Conservation (phyloP, 2,113 vertebrate genomes). For the Antechinus flavipes region DNA sequence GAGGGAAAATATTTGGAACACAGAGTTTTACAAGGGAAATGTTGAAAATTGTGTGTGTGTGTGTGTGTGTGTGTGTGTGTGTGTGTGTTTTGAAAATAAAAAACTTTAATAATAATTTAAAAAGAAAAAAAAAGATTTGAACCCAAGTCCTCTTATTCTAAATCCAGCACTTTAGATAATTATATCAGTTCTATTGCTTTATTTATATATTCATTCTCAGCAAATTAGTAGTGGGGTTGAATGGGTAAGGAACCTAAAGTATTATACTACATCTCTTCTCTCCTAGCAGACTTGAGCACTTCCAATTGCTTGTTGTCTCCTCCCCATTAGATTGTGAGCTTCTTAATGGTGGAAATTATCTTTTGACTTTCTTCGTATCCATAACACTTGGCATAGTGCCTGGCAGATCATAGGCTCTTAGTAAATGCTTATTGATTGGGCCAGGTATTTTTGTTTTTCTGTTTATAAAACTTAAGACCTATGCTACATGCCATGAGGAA, state of each 20-base stretch:
- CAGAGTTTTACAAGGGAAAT: too few relatives aligned
- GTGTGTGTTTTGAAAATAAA: too few relatives aligned
- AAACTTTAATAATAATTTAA: too few relatives aligned
- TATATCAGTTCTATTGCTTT: background rate
- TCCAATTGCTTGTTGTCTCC: background rate
- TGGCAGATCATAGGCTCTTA: too few relatives aligned
- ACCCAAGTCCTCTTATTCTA: conserved; percentile 37
- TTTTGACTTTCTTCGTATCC: background rate
- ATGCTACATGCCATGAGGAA: background rate
- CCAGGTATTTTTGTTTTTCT: too few relatives aligned
- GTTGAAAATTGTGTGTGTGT: too few relatives aligned
- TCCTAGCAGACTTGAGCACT: conserved; percentile 13
- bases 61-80: too few relatives aligned
- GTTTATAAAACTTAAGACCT: background rate
- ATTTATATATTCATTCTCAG: background rate
- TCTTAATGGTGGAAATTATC: background rate
- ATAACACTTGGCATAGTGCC: too few relatives aligned
- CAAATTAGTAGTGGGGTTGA: background rate
- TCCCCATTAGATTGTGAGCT: background rate
- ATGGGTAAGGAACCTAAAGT: background rate
- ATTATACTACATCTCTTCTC: conserved; percentile 22
- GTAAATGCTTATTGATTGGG: too few relatives aligned
- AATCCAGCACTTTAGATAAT: background rate
- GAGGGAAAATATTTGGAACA: too few relatives aligned
- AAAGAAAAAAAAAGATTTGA: background rate